Evolutionary conservation across 1,140 invertebrate genomes (phyloP).

Genomic region (Solen grandis): DNA sequence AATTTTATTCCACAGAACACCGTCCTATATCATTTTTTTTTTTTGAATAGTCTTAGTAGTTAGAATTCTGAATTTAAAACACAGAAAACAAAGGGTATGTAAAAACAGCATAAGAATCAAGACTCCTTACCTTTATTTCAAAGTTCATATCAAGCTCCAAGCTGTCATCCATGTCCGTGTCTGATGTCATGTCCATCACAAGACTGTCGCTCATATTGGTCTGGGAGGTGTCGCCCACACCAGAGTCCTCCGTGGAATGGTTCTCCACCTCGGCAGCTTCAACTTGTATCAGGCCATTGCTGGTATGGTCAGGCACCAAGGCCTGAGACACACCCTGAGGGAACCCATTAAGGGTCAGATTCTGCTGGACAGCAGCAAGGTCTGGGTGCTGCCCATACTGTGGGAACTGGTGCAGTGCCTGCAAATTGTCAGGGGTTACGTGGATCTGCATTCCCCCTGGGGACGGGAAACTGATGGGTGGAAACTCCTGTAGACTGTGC

Average conservation of each 20-base stretch:
- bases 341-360: conserved; percentile 29
- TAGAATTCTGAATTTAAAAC: too few species aligned
- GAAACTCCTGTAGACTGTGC: conserved; percentile 38
- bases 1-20: too few species aligned
- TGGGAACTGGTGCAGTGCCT: conserved; percentile 18
- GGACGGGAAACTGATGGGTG: conserved; percentile 21
- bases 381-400: conserved; percentile 22
- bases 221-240: conserved; percentile 45
- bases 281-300: neutral
- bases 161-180: conserved; percentile 35
- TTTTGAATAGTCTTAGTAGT: too few species aligned
- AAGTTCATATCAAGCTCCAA: conserved; percentile 51
- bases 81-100: too few species aligned
- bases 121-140: conserved; percentile 51
- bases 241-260: conserved; percentile 24
- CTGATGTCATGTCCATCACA: conserved; percentile 9
- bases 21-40: too few species aligned
- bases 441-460: conserved; percentile 6
- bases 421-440: conserved; percentile 30
- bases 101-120: too few species aligned
- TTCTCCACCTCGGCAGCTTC: conserved; percentile 4
- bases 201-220: conserved; percentile 51
- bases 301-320: neutral
- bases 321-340: too few species aligned
- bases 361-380: conserved; percentile 28